Evolutionary conservation across 2,113 vertebrate genomes (phyloP), one percentile per base, ranked within the genome.

Genomic region (Laticauda laticaudata): DNA sequence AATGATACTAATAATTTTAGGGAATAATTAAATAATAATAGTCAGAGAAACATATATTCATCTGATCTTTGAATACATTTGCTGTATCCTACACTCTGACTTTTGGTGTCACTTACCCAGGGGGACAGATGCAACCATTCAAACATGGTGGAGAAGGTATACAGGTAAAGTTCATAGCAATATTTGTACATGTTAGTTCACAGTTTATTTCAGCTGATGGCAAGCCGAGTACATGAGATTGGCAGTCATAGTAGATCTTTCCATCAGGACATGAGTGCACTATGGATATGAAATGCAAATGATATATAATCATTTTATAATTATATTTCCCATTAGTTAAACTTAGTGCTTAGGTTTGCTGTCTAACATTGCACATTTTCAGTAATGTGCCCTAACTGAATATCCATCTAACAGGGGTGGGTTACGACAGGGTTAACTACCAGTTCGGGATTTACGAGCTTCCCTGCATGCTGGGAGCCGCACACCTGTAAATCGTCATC

Each of bases 81-180:
- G 89, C 87, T 93, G 64, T 87, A 39, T 92, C 53, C 43, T n/a
- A 87, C 20, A 14, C 20, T 39, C 20, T 95, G 0, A 3, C 75
- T 94, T 51, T 95, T 9, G 24, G 54, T 88, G 9, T 91, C 24
- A 21, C 98, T 98, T 98, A 99, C 99, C 99, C 99, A 87, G 98
- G 95, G 75, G 98, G 98, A 57, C 99, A 99, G 95, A 99, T 96
- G 92, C 99, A 99, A 95, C 99, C 99, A 59, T 98, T 98, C 94
- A 99, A 98, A 97, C 99, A 99, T 1, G 98, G 98, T 87, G 99
- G 99, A 85, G 98, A 98, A 29, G 99, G 99, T 18, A 98, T 98
- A 92, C 99, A 99, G 92, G 99, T 99, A 95, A 99, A 98, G 96
- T 99, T 99, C 98, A 99, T 98, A 98, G 99, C 99, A 95, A 99